Conservation (phyloP, 2,113 vertebrate species). For the Sakesphorus luctuosus region DNA sequence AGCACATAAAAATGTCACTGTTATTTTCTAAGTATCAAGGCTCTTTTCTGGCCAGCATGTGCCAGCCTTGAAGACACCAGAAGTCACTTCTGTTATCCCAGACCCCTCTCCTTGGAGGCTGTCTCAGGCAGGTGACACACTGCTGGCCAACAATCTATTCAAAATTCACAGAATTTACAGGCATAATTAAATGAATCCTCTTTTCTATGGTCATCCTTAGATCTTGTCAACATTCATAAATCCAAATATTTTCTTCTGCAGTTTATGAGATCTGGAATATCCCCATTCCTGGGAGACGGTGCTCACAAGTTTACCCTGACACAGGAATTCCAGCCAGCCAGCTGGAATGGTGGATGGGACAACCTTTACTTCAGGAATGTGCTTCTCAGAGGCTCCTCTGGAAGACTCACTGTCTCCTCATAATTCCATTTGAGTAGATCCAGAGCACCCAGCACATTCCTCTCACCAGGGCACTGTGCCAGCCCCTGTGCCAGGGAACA, state of each 20-base stretch:
- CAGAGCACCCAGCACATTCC: neutral
- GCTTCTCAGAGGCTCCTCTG: neutral
- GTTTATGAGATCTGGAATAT: neutral
- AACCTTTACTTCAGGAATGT: neutral
- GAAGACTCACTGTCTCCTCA: neutral
- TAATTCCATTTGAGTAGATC: neutral
- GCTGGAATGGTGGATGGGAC: neutral
- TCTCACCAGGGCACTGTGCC: neutral
- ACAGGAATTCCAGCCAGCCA: neutral
- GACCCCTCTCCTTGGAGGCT: neutral
- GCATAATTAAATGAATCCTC: neutral
- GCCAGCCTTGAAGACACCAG: neutral
- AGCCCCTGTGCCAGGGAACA: neutral
- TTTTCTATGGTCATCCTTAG: neutral
- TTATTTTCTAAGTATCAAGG: neutral
- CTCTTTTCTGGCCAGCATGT: neutral
- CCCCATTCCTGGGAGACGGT: neutral
- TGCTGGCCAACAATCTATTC: neutral
- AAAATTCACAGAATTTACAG: neutral
- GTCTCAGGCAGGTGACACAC: neutral
- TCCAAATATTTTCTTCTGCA: neutral
- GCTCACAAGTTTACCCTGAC: neutral
- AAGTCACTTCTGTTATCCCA: neutral
- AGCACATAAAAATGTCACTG: neutral
- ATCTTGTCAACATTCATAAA: neutral